Base-by-base conservation (phyloP, 2,113 vertebrate species). In the Brachyhypopomus gauderio region DNA sequence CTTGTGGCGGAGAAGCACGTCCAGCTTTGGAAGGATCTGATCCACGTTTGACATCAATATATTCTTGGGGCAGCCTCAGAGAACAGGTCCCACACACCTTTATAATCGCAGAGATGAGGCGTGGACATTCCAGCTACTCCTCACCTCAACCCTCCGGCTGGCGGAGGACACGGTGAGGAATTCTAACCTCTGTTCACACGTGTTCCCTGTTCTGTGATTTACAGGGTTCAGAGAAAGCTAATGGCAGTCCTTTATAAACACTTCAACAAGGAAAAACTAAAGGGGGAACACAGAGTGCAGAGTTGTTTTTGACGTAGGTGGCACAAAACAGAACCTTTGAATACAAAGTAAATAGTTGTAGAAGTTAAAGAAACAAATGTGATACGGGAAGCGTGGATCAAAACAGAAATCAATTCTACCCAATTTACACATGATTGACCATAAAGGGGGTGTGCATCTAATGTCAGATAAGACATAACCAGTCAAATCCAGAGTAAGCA, bases 401-500 rank as follows among this genome's bases (percentile, higher is more conserved):
- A 25, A 41, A 41, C 1, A 0, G 12, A 41, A 20, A 71, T 60
- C 60, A 64, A 3, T 30, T 64, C 14, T 22, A 64, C 41, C 1
- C n/a, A 23, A 34, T 73, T 22, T n/a, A 56, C 36, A 20, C 48
- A 8, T 5, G 12, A 22, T 45, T 67, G 30, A 72, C 41, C 55
- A 20, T 41, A 52, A 75, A 71, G 20, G 23, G 20, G 62, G 36
- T 60, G 80, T 83, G 88, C 85, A 89, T 87, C 79, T 90, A 71
- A 87, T 87, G 86, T 91, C 89, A 84, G 85, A 82, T 89, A 89
- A 86, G 85, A 79, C 75, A 84, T 85, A 73, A 86, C 89, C 82
- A 85, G 88, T 91, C 86, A 87, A 91, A 91, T 80, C 77, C 78
- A 90, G 92, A 75, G 87, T 82, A 92, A 92, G 92, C 86, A 90